Conservation (phyloP, 2,113 vertebrate species). For the Corythoichthys intestinalis region DNA sequence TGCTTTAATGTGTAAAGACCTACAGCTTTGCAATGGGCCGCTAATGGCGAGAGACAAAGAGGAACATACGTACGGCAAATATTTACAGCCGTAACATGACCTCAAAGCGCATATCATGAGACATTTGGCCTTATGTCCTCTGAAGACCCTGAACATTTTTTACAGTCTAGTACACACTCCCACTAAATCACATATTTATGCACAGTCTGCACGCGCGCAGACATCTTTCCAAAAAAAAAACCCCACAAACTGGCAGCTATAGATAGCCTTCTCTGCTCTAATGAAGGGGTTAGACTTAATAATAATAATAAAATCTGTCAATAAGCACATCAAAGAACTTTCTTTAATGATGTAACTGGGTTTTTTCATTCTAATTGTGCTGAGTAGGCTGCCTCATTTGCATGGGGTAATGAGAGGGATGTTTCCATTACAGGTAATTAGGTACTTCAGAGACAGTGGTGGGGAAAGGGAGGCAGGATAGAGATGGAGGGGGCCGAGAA, state of each 20-base stretch:
- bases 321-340: conserved; percentile 74
- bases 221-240: background rate
- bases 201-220: conserved; percentile 33
- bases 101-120: conserved; percentile 60
- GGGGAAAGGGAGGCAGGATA: conserved; percentile 57
- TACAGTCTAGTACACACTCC: conserved; percentile 56
- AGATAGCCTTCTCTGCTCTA: conserved; percentile 12
- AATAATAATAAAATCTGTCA: conserved; percentile 51
- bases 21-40: conserved; percentile 45
- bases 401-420: conserved; percentile 78
- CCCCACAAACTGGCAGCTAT: conserved; percentile 15
- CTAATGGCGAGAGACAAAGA: conserved; percentile 56
- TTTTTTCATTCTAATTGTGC: conserved; percentile 77
- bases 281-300: conserved; percentile 25
- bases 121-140: conserved; percentile 62
- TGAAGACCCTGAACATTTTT: conserved; percentile 44
- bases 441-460: conserved; percentile 70
- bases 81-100: conserved; percentile 66
- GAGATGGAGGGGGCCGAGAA: conserved; percentile 37
- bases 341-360: conserved; percentile 76
- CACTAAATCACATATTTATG: conserved; percentile 56
- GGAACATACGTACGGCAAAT: conserved; percentile 56
- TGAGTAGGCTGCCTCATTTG: conserved; percentile 74
- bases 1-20: conserved; percentile 62
- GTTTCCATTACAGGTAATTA: conserved; percentile 82